Conservation (phyloP, 2,888 invertebrate species). For the Nephrotoma flavescens region DNA sequence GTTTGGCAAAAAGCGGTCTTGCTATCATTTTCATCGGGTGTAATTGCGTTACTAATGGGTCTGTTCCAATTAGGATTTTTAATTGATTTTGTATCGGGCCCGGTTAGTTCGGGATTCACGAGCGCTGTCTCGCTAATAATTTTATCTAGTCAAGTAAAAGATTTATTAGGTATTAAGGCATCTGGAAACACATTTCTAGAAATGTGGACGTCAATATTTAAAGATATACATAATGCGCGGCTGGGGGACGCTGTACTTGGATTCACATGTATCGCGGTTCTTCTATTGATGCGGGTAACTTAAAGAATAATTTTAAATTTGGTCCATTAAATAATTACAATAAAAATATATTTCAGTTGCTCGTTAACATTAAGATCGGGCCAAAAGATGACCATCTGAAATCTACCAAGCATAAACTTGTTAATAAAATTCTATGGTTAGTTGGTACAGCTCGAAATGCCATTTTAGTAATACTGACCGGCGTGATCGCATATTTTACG, state of each 20-base stretch:
- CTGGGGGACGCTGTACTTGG: slow-evolving; percentile 66
- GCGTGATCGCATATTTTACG: slow-evolving; percentile 48
- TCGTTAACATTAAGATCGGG: slow-evolving; percentile 50
- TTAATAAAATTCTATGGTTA: slow-evolving; percentile 57
- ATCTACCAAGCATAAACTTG: slow-evolving; percentile 39
- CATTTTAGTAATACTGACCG: slow-evolving; percentile 60
- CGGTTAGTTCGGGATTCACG: slow-evolving; percentile 79
- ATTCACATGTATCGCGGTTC: slow-evolving; percentile 52
- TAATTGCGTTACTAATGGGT: slow-evolving; percentile 68
- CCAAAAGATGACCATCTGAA: slow-evolving; percentile 36
- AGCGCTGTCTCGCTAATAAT: slow-evolving; percentile 83
- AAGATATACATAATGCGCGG: slow-evolving; percentile 48
- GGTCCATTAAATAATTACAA: not conserved
- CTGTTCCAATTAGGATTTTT: slow-evolving; percentile 71
- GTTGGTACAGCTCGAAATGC: slow-evolving; percentile 72
- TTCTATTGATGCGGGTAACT: slow-evolving; percentile 62
- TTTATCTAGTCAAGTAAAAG: slow-evolving; percentile 74
- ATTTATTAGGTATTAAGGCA: slow-evolving; percentile 47
- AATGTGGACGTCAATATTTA: slow-evolving; percentile 60
- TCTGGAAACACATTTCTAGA: slow-evolving; percentile 65
- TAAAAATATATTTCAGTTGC: slow-evolving; percentile 33
- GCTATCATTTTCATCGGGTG: slow-evolving; percentile 58
- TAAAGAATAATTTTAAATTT: not conserved
- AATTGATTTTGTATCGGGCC: slow-evolving; percentile 80
- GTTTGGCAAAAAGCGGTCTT: slow-evolving; percentile 50